A percentile compares a stretch with the other conserved stretches of the same genome.
phyloP scores from a whole-genome alignment of 2,888 invertebrate species.

The Diploptera punctata region DNA sequence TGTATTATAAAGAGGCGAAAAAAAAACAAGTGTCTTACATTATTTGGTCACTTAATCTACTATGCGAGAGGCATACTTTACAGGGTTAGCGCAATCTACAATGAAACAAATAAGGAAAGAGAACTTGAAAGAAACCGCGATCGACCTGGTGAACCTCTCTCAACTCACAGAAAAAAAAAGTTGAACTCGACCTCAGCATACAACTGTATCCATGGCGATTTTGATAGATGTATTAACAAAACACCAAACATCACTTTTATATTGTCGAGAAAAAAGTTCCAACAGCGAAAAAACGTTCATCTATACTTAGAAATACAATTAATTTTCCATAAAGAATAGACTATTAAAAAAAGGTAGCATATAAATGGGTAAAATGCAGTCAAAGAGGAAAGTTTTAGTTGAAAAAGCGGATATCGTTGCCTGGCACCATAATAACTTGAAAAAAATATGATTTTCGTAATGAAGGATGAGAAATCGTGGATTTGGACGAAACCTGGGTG shows the following conservation, averaged over 20 bases:
- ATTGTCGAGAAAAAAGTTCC: background rate
- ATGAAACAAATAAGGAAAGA: too few relatives aligned
- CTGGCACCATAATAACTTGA: background rate
- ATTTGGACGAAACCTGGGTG: constrained; percentile 1
- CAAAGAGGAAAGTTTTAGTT: background rate
- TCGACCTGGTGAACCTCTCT: background rate
- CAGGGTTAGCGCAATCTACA: too few relatives aligned
- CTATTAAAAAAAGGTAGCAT: too few relatives aligned
- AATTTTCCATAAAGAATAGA: too few relatives aligned
- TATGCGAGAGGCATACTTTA: too few relatives aligned
- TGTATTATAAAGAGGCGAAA: too few relatives aligned
- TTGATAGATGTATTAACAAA: too few relatives aligned
- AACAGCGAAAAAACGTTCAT: background rate
- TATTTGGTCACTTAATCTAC: too few relatives aligned
- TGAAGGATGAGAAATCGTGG: background rate
- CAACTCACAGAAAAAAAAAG: background rate
- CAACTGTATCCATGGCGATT: background rate
- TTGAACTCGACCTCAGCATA: background rate
- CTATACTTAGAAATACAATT: background rate
- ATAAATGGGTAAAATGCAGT: background rate
- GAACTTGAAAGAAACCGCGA: background rate
- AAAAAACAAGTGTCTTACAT: too few relatives aligned
- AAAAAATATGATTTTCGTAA: background rate
- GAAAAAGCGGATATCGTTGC: background rate
- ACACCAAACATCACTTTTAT: background rate